Base-by-base conservation (phyloP, 2,113 vertebrate species). In the Podocnemis expansa region DNA sequence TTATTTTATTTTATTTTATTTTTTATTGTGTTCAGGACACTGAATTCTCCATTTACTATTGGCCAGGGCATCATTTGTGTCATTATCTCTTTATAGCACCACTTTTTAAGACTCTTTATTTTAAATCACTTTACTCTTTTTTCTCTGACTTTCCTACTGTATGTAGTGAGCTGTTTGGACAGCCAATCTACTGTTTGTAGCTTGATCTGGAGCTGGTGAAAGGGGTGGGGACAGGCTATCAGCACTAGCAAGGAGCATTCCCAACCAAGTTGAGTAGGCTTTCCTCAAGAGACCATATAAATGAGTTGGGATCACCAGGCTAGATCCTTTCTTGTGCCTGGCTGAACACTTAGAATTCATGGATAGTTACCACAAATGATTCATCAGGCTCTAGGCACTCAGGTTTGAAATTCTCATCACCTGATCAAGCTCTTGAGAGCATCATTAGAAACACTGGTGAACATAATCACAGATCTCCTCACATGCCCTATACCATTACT, bases 41-140 rank as follows among this genome's bases (percentile, higher is more conserved):
- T 6, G 38, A 78, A 84, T 24, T 8, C 1, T 16, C 45, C 2
- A 81, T 41, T 21, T 4, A 2, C 21, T 82, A 87, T 38, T 38
- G 8, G 41, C 76, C 43, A 2, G 2, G 4, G 1, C 67, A 5
- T 2, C 24, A 47, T 45, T 34, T 14, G 78, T 60, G 11, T 2
- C 14, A 45, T 29, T 38, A 14, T 24, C 56, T 80, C 27, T 78
- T 7, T 5, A 52, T 78, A 41, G 38, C 67, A 73, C 10, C n/a
- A 11, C n/a, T 24, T 41, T 73, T 41, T 6, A 45, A 27, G 6
- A 73, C 5, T 24, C 24, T 38, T 70, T 70, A 51, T 41, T 41
- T 4, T n/a, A 22, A 27, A 58, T 60, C 12, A 75, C 21, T 12
- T 73, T 73, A 43, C 43, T 75, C 38, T 75, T 43, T 75, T 75